A percentile compares a stretch with the other conserved stretches of the same genome.
Evolutionary conservation across 2,113 vertebrate species (phyloP).

Genomic region (Colaptes auratus): DNA sequence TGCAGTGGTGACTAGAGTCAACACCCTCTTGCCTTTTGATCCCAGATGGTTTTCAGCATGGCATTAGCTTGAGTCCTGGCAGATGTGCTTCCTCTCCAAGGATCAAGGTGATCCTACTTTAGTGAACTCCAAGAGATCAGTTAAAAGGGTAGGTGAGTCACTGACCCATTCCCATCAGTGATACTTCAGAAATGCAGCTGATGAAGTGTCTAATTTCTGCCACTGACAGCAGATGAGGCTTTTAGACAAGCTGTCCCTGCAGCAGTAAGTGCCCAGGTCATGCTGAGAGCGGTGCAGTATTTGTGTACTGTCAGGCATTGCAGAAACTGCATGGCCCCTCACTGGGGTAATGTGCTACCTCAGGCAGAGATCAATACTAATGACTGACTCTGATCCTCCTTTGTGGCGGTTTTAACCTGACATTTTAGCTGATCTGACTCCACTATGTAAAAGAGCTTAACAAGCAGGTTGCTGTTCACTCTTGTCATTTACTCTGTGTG

Average conservation of each 20-base stretch:
- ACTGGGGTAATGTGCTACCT: background rate
- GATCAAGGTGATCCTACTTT: background rate
- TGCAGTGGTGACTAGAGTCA: background rate
- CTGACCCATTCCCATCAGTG: background rate
- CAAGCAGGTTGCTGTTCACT: background rate
- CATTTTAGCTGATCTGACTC: background rate
- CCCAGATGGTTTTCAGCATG: background rate
- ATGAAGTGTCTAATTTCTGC: background rate
- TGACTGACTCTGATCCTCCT: background rate
- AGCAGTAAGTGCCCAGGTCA: rapidly evolving
- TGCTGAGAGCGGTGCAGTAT: background rate
- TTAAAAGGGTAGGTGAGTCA: background rate
- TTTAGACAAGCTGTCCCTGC: background rate
- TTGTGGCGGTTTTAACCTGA: background rate
- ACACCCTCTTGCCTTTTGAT: background rate
- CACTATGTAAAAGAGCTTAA: background rate
- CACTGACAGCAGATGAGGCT: rapidly evolving
- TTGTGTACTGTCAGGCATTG: rapidly evolving
- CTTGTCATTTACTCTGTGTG: rapidly evolving
- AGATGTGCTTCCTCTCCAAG: background rate
- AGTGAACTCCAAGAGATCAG: background rate
- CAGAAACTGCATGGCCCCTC: rapidly evolving
- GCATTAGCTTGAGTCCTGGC: background rate
- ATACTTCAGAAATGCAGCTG: background rate
- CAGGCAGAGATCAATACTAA: background rate